A percentile compares a stretch with the other conserved stretches of the same genome.
These are phyloP conservation scores for Cranoglanis bouderius DNA, from an alignment of 2,113 vertebrate genomes.

Conservation along the genomic window DNA sequence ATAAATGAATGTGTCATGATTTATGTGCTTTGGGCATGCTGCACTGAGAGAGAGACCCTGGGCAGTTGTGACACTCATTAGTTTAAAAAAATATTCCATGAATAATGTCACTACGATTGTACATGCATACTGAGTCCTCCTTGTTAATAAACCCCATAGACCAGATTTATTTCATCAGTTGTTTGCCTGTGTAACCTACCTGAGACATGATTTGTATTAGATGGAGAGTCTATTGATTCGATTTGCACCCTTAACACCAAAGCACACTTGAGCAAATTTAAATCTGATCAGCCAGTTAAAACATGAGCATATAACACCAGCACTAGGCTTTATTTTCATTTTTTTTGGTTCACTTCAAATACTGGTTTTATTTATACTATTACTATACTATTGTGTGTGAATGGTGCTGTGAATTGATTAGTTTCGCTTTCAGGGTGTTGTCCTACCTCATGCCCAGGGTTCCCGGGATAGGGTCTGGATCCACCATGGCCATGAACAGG, in stretches of 20 bases:
- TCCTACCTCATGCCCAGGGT: background rate
- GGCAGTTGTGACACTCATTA: background rate
- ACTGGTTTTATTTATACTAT: background rate
- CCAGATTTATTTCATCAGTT: background rate
- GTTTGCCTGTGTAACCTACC: background rate
- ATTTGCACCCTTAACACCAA: background rate
- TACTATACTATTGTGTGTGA: background rate
- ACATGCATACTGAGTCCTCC: background rate
- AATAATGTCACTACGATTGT: background rate
- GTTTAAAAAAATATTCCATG: background rate
- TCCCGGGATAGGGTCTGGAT: no score
- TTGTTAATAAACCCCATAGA: background rate
- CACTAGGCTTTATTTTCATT: background rate
- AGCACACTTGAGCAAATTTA: background rate
- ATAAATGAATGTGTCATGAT: constrained; percentile 3
- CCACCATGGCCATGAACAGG: background rate
- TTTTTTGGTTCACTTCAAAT: background rate
- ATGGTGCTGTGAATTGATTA: no score
- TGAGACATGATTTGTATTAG: background rate
- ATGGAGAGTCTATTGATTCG: background rate
- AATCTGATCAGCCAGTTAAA: background rate
- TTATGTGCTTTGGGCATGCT: background rate
- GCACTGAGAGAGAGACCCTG: background rate
- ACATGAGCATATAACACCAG: background rate
- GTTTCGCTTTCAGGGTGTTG: background rate